Base-by-base conservation (phyloP, 2,113 vertebrate species). In the Chitala chitala region DNA sequence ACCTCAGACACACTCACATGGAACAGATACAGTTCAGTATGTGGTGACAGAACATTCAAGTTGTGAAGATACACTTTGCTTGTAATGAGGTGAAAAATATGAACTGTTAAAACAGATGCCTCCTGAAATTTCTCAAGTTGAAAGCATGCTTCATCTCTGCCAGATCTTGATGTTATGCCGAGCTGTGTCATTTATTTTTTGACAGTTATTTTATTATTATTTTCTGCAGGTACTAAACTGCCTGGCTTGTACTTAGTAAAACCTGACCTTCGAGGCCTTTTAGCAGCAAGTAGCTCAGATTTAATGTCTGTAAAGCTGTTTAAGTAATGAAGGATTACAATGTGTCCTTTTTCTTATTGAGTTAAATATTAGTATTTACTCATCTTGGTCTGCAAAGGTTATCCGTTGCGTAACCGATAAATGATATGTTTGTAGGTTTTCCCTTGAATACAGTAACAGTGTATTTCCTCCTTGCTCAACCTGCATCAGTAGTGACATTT, bases 231-330 rank as follows among this genome's bases (percentile, higher is more conserved):
- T 74, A 65, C 51, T 74, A 50, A 74, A 64, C 22, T 66, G 15
- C 17, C 48, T 42, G 17, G 15, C 17, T 33, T 42, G 17, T 44
- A 22, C 61, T 65, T 74, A 74, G 24, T 38, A 55, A 74, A 40
- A 54, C 61, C 29, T 53, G 66, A 76, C 68, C 74, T 42, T 63
- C 31, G n/a, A 33, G 68, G n/a, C 31, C 68, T 38, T 48, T n/a
- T 40, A 20, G 9, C 10, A 59, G 36, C 15, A 38, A 26, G 72
- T 15, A 22, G 29, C 17, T 38, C 12, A 22, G 13, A 20, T 40
- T 54, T 8, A 26, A 54, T 29, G 40, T 50, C 33, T 63, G n/a
- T 73, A 26, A 17, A 36, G 9, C 5, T 15, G 10, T 46, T 48
- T 38, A 20, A 56, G 17, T 33, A 50, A 69, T 36, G 42, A 69